These are phyloP conservation scores for Gadus macrocephalus DNA, from an alignment of 2,113 vertebrate genomes.

Conservation along the genomic window DNA sequence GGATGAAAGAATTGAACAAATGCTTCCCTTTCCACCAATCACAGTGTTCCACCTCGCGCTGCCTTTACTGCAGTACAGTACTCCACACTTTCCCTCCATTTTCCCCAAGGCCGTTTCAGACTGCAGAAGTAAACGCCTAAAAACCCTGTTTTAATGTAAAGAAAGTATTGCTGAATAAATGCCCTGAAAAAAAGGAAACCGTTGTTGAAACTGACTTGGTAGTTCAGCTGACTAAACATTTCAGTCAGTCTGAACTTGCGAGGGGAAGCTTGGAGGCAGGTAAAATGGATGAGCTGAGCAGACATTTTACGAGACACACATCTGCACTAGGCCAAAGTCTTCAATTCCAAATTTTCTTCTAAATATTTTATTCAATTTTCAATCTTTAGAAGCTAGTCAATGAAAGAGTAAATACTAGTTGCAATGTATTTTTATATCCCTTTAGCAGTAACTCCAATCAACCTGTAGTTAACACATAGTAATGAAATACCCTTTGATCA, in stretches of 20 bases:
- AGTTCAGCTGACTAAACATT: background rate
- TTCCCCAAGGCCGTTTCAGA: constrained; percentile 18
- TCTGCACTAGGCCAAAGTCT: too few relatives aligned
- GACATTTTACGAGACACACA: constrained; percentile 56
- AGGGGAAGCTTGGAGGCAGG: constrained; percentile 21
- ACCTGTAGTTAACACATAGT: too few relatives aligned
- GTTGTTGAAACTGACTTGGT: background rate
- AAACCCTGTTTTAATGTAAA: background rate
- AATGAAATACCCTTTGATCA: too few relatives aligned
- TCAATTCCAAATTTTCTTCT: too few relatives aligned
- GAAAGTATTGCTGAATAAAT: background rate
- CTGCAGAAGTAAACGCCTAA: constrained; percentile 4
- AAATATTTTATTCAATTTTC: too few relatives aligned
- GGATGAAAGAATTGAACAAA: constrained; percentile 68
- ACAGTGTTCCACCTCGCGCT: constrained; percentile 73
- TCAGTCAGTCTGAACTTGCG: constrained; percentile 31
- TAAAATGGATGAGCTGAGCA: constrained; percentile 47
- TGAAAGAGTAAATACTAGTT: too few relatives aligned
- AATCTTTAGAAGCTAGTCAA: too few relatives aligned
- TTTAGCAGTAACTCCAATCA: too few relatives aligned
- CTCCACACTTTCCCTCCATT: constrained; percentile 59
- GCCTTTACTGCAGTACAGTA: constrained; percentile 59
- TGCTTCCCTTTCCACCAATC: constrained; percentile 72
- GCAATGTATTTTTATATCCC: too few relatives aligned
- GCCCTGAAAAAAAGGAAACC: background rate